Evolutionary conservation across 2,888 invertebrate genomes (phyloP).

Genomic region (Deilephila elpenor): DNA sequence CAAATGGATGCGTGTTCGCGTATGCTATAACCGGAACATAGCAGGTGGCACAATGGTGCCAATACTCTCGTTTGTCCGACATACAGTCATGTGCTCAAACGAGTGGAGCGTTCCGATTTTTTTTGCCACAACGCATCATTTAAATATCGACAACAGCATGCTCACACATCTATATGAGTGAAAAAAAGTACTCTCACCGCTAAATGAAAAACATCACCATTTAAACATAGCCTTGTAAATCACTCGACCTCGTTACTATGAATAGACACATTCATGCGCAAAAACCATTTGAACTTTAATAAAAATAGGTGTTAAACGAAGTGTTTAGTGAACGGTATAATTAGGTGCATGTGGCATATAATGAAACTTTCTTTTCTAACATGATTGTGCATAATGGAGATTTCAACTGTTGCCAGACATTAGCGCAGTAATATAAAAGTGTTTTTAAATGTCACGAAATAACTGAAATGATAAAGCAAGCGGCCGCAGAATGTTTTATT

Average conservation of each 20-base stretch:
- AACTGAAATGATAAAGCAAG: slow-evolving; percentile 31
- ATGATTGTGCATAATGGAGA: background rate
- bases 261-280: slow-evolving; percentile 42
- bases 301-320: slow-evolving; percentile 20
- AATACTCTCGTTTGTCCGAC: slow-evolving; percentile 69
- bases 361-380: background rate
- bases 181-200: slow-evolving; percentile 71
- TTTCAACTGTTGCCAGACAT: background rate
- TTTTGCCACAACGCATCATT: slow-evolving; percentile 70
- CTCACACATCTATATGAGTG: slow-evolving; percentile 65
- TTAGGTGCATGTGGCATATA: background rate
- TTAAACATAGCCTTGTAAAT: slow-evolving; percentile 60
- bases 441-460: slow-evolving; percentile 13
- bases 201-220: slow-evolving; percentile 70
- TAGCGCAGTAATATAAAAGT: background rate
- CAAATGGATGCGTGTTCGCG: slow-evolving; percentile 52
- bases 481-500: slow-evolving; percentile 31
- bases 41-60: slow-evolving; percentile 64
- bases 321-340: slow-evolving; percentile 12
- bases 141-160: slow-evolving; percentile 75
- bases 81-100: slow-evolving; percentile 59
- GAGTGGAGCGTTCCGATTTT: slow-evolving; percentile 68
- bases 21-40: slow-evolving; percentile 57
- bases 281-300: slow-evolving; percentile 23
- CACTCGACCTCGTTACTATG: slow-evolving; percentile 64